Conservation (phyloP, 2,797 vertebrate species). For the Etheostoma perlongum region DNA sequence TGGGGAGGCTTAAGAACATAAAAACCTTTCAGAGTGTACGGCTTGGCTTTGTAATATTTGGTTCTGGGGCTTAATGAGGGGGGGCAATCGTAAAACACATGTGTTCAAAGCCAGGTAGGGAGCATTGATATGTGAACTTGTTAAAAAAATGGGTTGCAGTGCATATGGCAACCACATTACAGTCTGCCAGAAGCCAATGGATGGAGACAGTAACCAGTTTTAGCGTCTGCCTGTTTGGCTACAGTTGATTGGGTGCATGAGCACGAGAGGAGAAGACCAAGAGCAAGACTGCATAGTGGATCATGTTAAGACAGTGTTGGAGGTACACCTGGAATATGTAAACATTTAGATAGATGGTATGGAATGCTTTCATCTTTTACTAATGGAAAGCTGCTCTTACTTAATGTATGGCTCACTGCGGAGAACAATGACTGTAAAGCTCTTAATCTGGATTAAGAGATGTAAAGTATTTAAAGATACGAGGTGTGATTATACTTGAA, state of each 20-base stretch:
- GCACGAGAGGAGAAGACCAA: constrained; percentile 32
- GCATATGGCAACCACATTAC: constrained; percentile 77
- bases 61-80: constrained; percentile 44
- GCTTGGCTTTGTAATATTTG: constrained; percentile 53
- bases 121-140: constrained; percentile 44
- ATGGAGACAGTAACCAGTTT: constrained; percentile 45
- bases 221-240: constrained; percentile 59
- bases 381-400: constrained; percentile 51
- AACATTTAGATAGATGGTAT: constrained; percentile 47
- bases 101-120: constrained; percentile 60
- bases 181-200: constrained; percentile 41
- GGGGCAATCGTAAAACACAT: constrained; percentile 43
- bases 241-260: constrained; percentile 57
- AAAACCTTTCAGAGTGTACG: constrained; percentile 32
- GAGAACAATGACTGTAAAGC: constrained; percentile 27
- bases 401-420: constrained; percentile 26
- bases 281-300: constrained; percentile 31
- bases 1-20: constrained; percentile 32
- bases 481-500: constrained; percentile 4
- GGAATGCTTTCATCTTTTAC: constrained; percentile 74
- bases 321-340: constrained; percentile 70
- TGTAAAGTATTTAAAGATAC: constrained; percentile 1
- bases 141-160: constrained; percentile 41
- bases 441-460: constrained; percentile 34
- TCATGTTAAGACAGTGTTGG: constrained; percentile 58